Conservation (phyloP, 1,140 invertebrate genomes). For the Nasonia vitripennis region DNA sequence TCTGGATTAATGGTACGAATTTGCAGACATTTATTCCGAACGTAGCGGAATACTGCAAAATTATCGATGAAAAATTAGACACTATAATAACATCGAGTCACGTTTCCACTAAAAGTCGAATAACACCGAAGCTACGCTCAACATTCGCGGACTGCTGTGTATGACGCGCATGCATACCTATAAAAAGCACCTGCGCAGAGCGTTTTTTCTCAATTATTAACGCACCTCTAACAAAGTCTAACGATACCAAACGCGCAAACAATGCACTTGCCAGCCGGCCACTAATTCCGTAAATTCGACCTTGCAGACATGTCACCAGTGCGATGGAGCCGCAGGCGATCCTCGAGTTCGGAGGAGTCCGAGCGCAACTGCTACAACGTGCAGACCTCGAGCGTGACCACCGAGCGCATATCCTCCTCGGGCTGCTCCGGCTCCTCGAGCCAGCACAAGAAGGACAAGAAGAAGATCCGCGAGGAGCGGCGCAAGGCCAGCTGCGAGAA, state of each 20-base stretch:
- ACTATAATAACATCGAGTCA: no score
- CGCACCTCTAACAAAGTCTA: no score
- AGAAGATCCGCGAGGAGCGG: conserved; percentile 71
- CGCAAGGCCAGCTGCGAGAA: conserved; percentile 78
- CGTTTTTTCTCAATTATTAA: no score
- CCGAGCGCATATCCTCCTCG: conserved; percentile 60
- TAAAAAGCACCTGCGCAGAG: no score
- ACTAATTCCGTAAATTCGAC: background rate
- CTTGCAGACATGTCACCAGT: conserved; percentile 81
- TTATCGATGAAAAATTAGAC: no score
- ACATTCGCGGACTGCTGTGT: no score
- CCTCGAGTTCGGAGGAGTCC: conserved; percentile 80
- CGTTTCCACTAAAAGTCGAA: no score
- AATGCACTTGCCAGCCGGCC: background rate
- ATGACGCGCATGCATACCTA: no score
- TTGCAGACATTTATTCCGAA: background rate
- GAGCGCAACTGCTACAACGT: conserved; percentile 83
- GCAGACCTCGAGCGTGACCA: conserved; percentile 72
- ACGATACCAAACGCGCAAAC: background rate
- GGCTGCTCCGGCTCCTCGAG: background rate
- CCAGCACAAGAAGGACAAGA: conserved; percentile 67
- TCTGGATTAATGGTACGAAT: background rate
- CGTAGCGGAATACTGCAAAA: no score
- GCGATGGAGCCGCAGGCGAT: conserved; percentile 79
- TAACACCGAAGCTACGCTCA: no score